Conservation (phyloP, 2,113 vertebrate genomes). For the Aplodontia rufa region DNA sequence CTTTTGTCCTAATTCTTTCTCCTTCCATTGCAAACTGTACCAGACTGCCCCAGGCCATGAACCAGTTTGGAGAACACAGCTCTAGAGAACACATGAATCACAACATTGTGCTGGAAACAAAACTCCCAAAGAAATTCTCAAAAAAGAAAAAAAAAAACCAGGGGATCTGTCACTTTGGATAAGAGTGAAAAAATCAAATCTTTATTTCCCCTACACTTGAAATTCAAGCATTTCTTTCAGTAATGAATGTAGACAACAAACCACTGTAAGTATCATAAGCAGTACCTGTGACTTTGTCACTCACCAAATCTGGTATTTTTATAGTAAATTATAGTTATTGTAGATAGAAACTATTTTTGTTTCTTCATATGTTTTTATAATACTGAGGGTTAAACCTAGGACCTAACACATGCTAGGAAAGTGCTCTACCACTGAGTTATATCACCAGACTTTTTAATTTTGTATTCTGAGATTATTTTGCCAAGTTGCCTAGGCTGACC, state of each 20-base stretch:
- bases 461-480: background rate
- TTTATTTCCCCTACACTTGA: background rate
- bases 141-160: conserved; percentile 29
- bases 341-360: background rate
- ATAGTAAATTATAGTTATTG: background rate
- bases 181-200: background rate
- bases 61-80: background rate
- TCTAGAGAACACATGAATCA: background rate
- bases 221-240: background rate
- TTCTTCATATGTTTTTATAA: no score
- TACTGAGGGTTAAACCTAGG: no score
- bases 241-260: background rate
- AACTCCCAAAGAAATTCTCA: background rate
- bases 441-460: background rate
- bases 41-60: background rate
- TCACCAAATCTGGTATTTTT: background rate
- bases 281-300: background rate
- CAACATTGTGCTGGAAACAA: background rate
- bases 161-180: background rate
- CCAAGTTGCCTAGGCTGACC: background rate
- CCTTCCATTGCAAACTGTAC: background rate
- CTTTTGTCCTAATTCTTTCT: conserved; percentile 23
- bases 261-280: background rate
- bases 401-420: no score
- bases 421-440: no score